These are phyloP conservation scores for Platygyra sinensis DNA, from an alignment of 64 coral and sea anemone species.

Conservation along the genomic window DNA sequence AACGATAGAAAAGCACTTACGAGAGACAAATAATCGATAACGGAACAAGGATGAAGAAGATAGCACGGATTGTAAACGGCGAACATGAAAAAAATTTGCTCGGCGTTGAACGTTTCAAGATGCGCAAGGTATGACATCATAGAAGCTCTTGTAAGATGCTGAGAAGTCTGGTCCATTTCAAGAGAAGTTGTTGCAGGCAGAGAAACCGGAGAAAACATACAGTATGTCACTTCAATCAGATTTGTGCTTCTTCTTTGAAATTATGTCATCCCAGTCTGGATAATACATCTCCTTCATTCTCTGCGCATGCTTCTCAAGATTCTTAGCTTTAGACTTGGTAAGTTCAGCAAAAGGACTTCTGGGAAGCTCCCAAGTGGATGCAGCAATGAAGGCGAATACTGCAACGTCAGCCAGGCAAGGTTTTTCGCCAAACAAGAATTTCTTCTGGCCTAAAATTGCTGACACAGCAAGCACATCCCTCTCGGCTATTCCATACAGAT, in stretches of 20 bases:
- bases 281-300: conserved; percentile 60
- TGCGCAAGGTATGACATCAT: no score
- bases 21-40: no score
- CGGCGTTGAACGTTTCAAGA: no score
- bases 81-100: no score
- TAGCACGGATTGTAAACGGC: no score
- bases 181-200: no score
- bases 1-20: no score
- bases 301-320: conserved; percentile 48
- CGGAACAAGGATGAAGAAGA: no score
- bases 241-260: conserved; percentile 5
- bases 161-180: no score
- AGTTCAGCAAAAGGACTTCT: conserved; percentile 41
- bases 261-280: conserved; percentile 76
- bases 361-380: conserved; percentile 18
- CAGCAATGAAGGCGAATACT: conserved; percentile 65
- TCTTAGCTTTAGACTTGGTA: conserved; percentile 31
- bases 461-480: conserved; percentile 62
- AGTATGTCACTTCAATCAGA: background rate
- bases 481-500: conserved; percentile 67
- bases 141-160: no score
- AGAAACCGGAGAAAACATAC: background rate
- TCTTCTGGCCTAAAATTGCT: conserved; percentile 46
- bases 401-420: conserved; percentile 61
- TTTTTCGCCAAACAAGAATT: conserved; percentile 64